Conservation (phyloP, 2,113 vertebrate genomes). For the Typhlomys cinereus region DNA sequence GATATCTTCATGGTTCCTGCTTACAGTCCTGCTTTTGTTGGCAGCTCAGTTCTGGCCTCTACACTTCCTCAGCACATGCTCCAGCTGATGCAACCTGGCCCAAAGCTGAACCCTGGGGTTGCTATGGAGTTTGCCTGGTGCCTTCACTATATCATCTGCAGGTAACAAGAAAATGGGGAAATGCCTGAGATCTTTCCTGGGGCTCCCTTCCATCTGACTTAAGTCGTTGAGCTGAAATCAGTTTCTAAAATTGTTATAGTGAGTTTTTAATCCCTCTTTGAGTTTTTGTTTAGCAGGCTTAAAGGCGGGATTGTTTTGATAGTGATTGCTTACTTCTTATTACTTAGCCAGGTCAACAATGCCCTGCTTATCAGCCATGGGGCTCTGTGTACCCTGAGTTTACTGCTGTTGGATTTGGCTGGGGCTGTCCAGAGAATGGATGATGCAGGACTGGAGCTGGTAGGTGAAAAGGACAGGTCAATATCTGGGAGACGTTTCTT, state of each 20-base stretch:
- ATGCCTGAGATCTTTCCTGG: background rate
- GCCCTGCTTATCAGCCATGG: conserved; percentile 83
- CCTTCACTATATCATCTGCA: conserved; percentile 94
- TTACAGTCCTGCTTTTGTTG: conserved; percentile 54
- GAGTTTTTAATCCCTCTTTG: background rate
- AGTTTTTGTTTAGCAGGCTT: background rate
- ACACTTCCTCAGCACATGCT: conserved; percentile 89
- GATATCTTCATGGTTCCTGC: background rate
- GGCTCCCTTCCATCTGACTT: background rate
- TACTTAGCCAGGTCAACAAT: conserved; percentile 83
- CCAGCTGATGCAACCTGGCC: conserved; percentile 85
- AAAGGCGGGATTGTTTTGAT: rapidly evolving
- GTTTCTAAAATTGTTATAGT: conserved; percentile 25
- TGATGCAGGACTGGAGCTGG: conserved; percentile 90
- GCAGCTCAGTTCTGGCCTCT: conserved; percentile 89
- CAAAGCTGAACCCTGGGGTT: conserved; percentile 86
- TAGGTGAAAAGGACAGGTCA: conserved; percentile 77
- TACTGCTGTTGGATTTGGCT: conserved; percentile 89
- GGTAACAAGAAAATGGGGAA: conserved; percentile 83
- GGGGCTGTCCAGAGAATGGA: conserved; percentile 80
- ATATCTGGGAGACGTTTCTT: background rate
- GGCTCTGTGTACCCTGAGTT: conserved; percentile 84
- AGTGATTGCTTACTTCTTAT: conserved; percentile 49
- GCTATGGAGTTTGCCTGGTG: conserved; percentile 96
- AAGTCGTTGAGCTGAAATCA: background rate